Conservation (phyloP, 1,140 invertebrate species). For the Panagrolaimus sp. region DNA sequence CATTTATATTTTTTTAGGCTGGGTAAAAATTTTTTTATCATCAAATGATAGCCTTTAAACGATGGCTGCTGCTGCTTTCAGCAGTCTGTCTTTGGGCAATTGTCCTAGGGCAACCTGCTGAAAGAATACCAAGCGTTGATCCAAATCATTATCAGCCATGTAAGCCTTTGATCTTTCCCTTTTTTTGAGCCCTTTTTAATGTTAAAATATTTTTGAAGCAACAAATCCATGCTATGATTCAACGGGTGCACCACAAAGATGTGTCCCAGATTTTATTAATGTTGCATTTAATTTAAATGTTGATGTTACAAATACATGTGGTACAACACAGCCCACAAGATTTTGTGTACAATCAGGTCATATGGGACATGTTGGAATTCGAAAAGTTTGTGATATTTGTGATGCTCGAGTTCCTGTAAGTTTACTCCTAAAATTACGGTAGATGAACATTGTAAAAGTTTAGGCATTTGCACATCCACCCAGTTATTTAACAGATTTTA, state of each 20-base stretch:
- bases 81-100: conserved; percentile 11
- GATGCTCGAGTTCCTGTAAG: conserved; percentile 57
- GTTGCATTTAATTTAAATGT: conserved; percentile 80
- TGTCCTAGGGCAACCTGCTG: conserved; percentile 27
- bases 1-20: too few species aligned
- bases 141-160: conserved; percentile 36
- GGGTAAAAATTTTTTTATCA: too few species aligned
- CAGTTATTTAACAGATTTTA: conserved; percentile 80
- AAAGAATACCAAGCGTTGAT: conserved; percentile 30
- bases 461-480: conserved; percentile 68
- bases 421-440: conserved; percentile 61
- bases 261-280: conserved; percentile 90
- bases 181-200: too few species aligned
- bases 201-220: too few species aligned
- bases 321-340: conserved; percentile 68
- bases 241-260: conserved; percentile 67
- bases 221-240: conserved; percentile 62
- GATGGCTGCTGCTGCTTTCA: too few species aligned
- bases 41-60: too few species aligned
- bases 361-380: conserved; percentile 40
- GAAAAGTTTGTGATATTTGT: conserved; percentile 48
- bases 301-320: conserved; percentile 91
- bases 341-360: conserved; percentile 69
- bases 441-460: conserved; percentile 56
- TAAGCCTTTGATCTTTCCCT: conserved; percentile 26